Base-by-base conservation (phyloP, 2,797 vertebrate species). In the Agapornis canus region DNA sequence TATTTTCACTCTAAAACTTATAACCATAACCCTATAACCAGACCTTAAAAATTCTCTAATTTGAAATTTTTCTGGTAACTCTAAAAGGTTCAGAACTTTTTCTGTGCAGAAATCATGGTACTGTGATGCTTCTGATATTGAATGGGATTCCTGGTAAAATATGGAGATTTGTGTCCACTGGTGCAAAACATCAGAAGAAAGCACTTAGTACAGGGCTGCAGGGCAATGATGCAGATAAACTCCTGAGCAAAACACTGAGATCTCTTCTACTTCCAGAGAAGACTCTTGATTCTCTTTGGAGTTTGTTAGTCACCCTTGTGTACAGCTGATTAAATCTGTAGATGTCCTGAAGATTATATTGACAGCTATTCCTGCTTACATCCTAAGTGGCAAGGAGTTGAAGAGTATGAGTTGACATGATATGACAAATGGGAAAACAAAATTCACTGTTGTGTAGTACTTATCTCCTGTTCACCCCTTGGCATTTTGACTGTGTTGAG, bases 341-440 rank as follows among this genome's bases (percentile, higher is more conserved):
- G 92, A 82, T 82, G 87, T 96, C 77, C 90, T 95, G 77, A 90
- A 97, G 90, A 97, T 98, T 95, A 92, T 97, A 97, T 97, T 98
- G 97, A 98, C 97, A 98, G 96, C 95, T 98, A 95, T 89, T 96
- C 54, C 83, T 97, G 64, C 83, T 97, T 95, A 96, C 51, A 95
- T 81, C 82, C 91, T 97, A 97, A 97, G 94, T 94, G 94, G 92
- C 73, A 97, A 95, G 88, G 93, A 91, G 92, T 75, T 97, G 96
- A 96, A 96, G 94, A 70, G 70, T 69, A 82, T 96, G 93, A 97
- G 64, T 68, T 97, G 97, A 97, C 92, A 77, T 45, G 82, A 89
- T 86, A 97, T 96, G 97, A 97, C 92, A 98, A 97, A 97, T 93
- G 88, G 91, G 96, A 96, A 96, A 96, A 94, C 75, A 37, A 94